These are phyloP conservation scores for Lucilia sericata DNA, from an alignment of 1,140 invertebrate genomes.

Conservation along the genomic window DNA sequence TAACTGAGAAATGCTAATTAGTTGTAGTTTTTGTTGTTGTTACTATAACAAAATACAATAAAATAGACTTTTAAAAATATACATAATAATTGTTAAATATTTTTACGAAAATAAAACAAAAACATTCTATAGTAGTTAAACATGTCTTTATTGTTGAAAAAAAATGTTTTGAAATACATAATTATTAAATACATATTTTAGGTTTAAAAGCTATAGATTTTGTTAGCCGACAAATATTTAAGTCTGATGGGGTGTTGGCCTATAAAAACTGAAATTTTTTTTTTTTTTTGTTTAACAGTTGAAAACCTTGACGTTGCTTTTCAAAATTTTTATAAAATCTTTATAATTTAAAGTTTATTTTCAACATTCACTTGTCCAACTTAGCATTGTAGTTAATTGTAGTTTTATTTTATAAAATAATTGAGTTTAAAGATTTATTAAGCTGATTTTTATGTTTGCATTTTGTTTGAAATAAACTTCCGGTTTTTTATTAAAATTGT, in stretches of 20 bases:
- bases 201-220: too few species aligned
- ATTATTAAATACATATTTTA: too few species aligned
- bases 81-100: neutral
- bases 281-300: neutral
- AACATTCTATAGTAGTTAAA: neutral
- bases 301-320: constrained; percentile 7
- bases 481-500: too few species aligned
- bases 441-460: neutral
- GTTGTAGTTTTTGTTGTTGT: neutral
- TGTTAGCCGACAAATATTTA: too few species aligned
- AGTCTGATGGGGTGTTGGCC: neutral
- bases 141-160: too few species aligned
- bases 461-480: neutral
- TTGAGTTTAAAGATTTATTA: neutral
- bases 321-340: neutral
- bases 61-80: too few species aligned
- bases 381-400: neutral
- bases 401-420: neutral
- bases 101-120: neutral
- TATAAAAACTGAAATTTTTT: neutral
- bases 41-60: too few species aligned
- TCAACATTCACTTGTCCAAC: neutral
- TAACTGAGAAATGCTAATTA: constrained; percentile 22
- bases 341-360: neutral
- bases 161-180: too few species aligned